Percentiles rank a stretch among this genome's conserved stretches.
phyloP scores from a whole-genome alignment of 2,888 invertebrate genomes.

The Hydrotaea cyrtoneurina region DNA sequence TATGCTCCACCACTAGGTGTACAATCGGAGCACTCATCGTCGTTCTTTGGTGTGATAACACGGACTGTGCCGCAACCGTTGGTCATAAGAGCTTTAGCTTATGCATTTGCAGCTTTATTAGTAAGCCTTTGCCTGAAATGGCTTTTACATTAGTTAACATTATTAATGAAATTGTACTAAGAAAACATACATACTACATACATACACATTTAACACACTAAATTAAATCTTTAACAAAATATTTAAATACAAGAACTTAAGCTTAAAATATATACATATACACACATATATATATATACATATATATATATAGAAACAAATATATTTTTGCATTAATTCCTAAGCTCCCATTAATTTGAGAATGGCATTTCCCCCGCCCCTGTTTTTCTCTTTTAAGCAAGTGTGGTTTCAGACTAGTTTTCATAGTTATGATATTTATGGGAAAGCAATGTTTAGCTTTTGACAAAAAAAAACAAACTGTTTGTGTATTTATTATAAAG shows the following conservation, averaged over 20 bases:
- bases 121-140: slow-evolving; percentile 76
- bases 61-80: slow-evolving; percentile 73
- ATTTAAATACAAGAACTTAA: slow-evolving; percentile 11
- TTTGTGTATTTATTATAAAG: slow-evolving; percentile 17
- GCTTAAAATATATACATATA: slow-evolving; percentile 25
- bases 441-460: slow-evolving; percentile 25
- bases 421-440: slow-evolving; percentile 14
- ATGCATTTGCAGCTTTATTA: slow-evolving; percentile 74
- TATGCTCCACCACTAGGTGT: slow-evolving; percentile 71
- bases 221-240: slow-evolving; percentile 37
- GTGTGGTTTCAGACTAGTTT: slow-evolving; percentile 29
- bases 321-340: slow-evolving; percentile 56
- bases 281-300: slow-evolving; percentile 37
- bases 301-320: slow-evolving; percentile 31
- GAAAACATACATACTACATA: slow-evolving; percentile 27
- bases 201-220: slow-evolving; percentile 27
- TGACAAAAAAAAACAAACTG: slow-evolving; percentile 23
- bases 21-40: slow-evolving; percentile 28
- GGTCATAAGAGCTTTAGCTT: slow-evolving; percentile 74
- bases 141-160: slow-evolving; percentile 74
- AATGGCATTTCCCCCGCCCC: slow-evolving; percentile 34
- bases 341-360: slow-evolving; percentile 46
- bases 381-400: slow-evolving; percentile 12
- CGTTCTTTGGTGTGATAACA: slow-evolving; percentile 64
- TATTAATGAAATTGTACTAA: slow-evolving; percentile 34